These are phyloP conservation scores for Enteromius unitaeniatus DNA, from an alignment of 2,797 vertebrate species.

Conservation along the genomic window DNA sequence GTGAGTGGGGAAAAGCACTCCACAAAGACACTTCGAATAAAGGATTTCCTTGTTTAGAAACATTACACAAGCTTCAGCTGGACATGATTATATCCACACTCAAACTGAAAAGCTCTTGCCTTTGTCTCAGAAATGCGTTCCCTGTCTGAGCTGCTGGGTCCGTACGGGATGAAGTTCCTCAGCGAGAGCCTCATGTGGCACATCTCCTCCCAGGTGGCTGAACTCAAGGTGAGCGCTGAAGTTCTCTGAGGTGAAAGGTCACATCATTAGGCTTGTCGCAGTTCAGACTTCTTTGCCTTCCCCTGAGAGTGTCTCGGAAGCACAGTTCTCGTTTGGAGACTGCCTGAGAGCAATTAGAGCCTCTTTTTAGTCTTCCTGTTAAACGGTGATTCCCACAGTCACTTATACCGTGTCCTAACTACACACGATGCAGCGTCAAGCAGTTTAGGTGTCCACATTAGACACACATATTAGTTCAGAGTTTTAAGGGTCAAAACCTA, in stretches of 20 bases:
- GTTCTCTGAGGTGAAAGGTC: slow-evolving; percentile 19
- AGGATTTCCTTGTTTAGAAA: slow-evolving; percentile 15
- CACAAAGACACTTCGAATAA: not conserved
- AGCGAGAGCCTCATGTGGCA: slow-evolving; percentile 99
- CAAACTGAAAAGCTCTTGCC: not conserved
- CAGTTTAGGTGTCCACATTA: too few relatives aligned
- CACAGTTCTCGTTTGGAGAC: slow-evolving; percentile 41
- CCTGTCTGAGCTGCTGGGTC: slow-evolving; percentile 93
- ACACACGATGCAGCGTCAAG: too few relatives aligned
- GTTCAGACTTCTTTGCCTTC: not conserved
- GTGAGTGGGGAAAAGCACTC: slow-evolving; percentile 69
- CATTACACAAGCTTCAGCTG: not conserved
- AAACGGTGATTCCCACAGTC: slow-evolving; percentile 51
- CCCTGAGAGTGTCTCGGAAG: slow-evolving; percentile 17
- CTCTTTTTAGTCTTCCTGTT: slow-evolving; percentile 52
- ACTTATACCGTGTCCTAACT: not conserved
- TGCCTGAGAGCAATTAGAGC: slow-evolving; percentile 44
- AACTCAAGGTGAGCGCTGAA: slow-evolving; percentile 89
- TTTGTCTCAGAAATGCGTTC: slow-evolving; percentile 90
- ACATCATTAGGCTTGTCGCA: not conserved
- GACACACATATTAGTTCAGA: too few relatives aligned
- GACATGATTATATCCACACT: slow-evolving; percentile 3
- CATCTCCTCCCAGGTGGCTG: slow-evolving; percentile 98
- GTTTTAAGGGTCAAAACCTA: too few relatives aligned
- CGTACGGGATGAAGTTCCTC: slow-evolving; percentile 99